Evolutionary conservation across 2,113 vertebrate species (phyloP).

Genomic region (Oncorhynchus clarkii): DNA sequence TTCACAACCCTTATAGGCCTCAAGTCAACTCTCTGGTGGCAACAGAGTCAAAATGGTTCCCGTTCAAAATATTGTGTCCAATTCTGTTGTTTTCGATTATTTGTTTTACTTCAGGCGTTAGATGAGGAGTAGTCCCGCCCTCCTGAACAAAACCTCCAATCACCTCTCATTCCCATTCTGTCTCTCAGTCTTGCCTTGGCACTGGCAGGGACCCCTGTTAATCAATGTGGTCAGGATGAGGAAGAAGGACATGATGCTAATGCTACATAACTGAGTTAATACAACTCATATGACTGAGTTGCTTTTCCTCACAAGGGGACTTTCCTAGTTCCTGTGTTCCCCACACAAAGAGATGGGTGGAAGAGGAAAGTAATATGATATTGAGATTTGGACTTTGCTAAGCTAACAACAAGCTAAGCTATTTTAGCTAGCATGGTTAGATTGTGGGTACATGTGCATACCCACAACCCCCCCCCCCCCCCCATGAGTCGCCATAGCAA

Average conservation of each 20-base stretch:
- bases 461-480: no score
- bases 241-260: not conserved
- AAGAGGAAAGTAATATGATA: slow-evolving; percentile 22
- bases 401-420: not conserved
- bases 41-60: slow-evolving; percentile 52
- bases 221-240: not conserved
- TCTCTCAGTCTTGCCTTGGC: not conserved
- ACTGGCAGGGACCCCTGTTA: not conserved
- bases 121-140: not conserved
- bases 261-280: not conserved
- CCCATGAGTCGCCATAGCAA: slow-evolving; percentile 25
- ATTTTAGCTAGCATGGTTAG: not conserved
- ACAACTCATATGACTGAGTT: no score
- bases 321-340: slow-evolving; percentile 42
- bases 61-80: slow-evolving; percentile 43
- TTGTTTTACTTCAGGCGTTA: not conserved
- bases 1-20: slow-evolving; percentile 15
- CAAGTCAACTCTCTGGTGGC: slow-evolving; percentile 38
- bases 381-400: slow-evolving; percentile 18
- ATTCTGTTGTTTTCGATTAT: not conserved
- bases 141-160: not conserved
- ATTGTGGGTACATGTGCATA: slow-evolving; percentile 11
- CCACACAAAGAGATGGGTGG: slow-evolving; percentile 24
- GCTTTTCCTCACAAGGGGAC: slow-evolving; percentile 13
- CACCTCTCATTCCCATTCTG: not conserved